Evolutionary conservation across 2,888 invertebrate genomes (phyloP), one percentile per base, ranked within the genome.

Genomic region (Acrobasis consociella): DNA sequence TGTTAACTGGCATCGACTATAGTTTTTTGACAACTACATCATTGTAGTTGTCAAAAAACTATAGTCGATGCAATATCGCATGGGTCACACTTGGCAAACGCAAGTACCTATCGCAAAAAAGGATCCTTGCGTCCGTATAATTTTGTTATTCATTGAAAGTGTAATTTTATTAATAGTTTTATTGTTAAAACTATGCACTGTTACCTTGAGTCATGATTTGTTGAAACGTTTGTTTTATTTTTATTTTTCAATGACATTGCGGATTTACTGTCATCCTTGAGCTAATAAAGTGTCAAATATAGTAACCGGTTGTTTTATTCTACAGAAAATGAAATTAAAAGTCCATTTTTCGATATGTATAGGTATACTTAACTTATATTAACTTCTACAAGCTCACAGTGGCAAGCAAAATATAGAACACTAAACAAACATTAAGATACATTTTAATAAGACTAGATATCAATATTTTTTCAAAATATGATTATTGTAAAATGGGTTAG

Each of bases 171-270:
- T 80, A 70, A 80, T 89, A 86, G 88, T 89, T 91, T 90, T 89
- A 83, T 81, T 86, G 86, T 90, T 90, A 86, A 89, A 91, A 89
- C 91, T 90, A 86, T 86, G 80, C 80, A 80, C 87, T 87, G 89
- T 92, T 92, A 91, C 90, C 89, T 87, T 89, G 87, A 91, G 91
- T 91, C 91, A 91, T 87, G 85, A 89, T 87, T 91, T 91, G 91
- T 91, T 92, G 75, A 91, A 89, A 88, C 85, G 88, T 91, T 91
- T 90, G 87, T 90, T 89, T 90, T 89, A 88, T 85, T 89, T n/a
- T 89, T 85, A 87, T 88, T 89, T 87, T 88, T 80, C 85, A 89
- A 89, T 89, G 89, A 89, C 88, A 90, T 89, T 87, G 80, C 87
- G 82, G 84, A 89, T 89, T 83, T 86, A 86, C 86, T 91, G 89